A percentile compares a stretch with the other conserved stretches of the same genome.
These are phyloP conservation scores for Platichthys flesus DNA, from an alignment of 2,113 vertebrate species.

Conservation along the genomic window DNA sequence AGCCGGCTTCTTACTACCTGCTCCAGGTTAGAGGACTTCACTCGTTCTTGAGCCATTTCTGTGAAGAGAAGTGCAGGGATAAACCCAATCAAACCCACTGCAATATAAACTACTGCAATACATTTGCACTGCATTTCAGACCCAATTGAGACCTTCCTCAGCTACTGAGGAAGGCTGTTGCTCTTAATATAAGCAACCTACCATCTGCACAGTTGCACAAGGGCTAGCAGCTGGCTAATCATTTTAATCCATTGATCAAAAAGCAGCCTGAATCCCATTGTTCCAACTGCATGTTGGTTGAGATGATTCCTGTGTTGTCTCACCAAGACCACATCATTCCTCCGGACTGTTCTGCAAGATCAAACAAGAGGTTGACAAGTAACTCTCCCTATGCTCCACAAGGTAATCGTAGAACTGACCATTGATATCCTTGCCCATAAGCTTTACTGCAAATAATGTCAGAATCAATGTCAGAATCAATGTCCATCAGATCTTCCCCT, in stretches of 20 bases:
- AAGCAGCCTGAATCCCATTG: constrained; percentile 67
- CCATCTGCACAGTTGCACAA: too few relatives aligned
- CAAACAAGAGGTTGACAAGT: constrained; percentile 69
- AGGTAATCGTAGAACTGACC: too few relatives aligned
- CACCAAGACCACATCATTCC: constrained; percentile 71
- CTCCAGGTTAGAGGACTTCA: constrained; percentile 71
- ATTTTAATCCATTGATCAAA: constrained; percentile 5
- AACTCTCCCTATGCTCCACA: too few relatives aligned
- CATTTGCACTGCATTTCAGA: constrained; percentile 69
- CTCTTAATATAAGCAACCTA: too few relatives aligned
- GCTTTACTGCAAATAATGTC: too few relatives aligned
- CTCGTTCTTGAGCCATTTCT: constrained; percentile 75
- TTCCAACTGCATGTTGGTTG: constrained; percentile 62
- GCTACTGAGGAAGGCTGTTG: too few relatives aligned
- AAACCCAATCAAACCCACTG: constrained; percentile 60
- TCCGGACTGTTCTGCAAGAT: constrained; percentile 80
- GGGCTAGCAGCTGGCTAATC: constrained; percentile 67
- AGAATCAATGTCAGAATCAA: too few relatives aligned
- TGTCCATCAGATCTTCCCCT: too few relatives aligned
- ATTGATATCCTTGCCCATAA: too few relatives aligned
- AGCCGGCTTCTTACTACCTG: constrained; percentile 76
- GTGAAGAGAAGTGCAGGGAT: constrained; percentile 78
- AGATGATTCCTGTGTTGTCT: constrained; percentile 72
- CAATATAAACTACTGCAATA: constrained; percentile 51
- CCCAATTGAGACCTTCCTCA: too few relatives aligned